These are phyloP conservation scores for Saccostrea echinata DNA, from an alignment of 1,140 invertebrate species.

Conservation along the genomic window DNA sequence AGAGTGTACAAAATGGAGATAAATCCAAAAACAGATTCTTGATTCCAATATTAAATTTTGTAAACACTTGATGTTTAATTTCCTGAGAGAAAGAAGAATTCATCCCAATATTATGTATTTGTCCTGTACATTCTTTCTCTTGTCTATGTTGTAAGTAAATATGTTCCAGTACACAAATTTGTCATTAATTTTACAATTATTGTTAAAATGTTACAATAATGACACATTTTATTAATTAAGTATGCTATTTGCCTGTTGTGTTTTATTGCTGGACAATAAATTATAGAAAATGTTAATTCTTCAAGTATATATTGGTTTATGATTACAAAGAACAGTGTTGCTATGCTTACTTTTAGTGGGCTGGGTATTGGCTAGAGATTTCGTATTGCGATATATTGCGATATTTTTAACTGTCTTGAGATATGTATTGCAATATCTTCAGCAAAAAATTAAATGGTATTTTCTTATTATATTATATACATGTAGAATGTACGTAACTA, in stretches of 20 bases:
- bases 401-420: too few species aligned
- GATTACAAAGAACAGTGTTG: not conserved
- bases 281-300: not conserved
- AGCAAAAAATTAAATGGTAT: too few species aligned
- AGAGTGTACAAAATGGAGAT: too few species aligned
- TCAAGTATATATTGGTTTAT: not conserved
- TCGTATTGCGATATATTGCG: too few species aligned
- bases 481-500: too few species aligned
- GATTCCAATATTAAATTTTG: too few species aligned
- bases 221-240: not conserved
- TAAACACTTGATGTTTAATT: too few species aligned
- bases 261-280: conserved; percentile 25
- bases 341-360: too few species aligned
- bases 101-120: conserved; percentile 1
- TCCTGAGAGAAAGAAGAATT: not conserved
- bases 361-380: too few species aligned
- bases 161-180: not conserved
- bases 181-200: not conserved
- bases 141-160: not conserved
- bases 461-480: too few species aligned
- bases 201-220: not conserved
- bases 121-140: not conserved
- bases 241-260: not conserved
- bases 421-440: too few species aligned
- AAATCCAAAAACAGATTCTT: too few species aligned